phyloP scores from a whole-genome alignment of 2,888 invertebrate species.

The Hydrotaea cyrtoneurina region DNA sequence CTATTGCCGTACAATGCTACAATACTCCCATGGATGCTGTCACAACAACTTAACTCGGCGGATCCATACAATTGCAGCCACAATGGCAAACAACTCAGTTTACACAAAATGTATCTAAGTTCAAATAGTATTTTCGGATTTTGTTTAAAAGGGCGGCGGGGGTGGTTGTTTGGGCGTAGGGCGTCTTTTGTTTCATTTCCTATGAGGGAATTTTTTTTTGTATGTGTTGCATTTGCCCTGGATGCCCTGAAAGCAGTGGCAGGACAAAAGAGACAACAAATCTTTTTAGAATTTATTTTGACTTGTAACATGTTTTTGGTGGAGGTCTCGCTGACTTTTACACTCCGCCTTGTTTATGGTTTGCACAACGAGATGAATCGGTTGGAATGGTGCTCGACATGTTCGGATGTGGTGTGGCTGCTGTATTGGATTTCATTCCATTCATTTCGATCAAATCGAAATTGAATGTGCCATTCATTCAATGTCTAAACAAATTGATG shows the following conservation, averaged over 20 bases:
- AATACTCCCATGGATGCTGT: conserved; percentile 33
- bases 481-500: conserved; percentile 32
- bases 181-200: neutral
- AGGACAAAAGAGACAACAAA: conserved; percentile 7
- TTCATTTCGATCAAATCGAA: conserved; percentile 47
- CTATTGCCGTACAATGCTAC: neutral
- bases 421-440: neutral
- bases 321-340: neutral
- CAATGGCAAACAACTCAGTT: conserved; percentile 24
- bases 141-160: neutral
- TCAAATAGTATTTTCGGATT: conserved; percentile 44
- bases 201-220: no score
- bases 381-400: neutral
- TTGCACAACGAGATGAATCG: neutral
- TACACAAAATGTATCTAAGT: conserved; percentile 31
- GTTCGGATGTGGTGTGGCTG: no score
- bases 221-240: neutral
- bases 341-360: neutral
- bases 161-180: neutral
- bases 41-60: conserved; percentile 45
- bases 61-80: conserved; percentile 42
- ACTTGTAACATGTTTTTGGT: conserved; percentile 53
- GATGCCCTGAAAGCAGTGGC: neutral
- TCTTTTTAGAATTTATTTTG: conserved; percentile 40
- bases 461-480: conserved; percentile 57